Evolutionary conservation across 2,797 vertebrate species (phyloP).

Genomic region (Acestrorhynchus altus): DNA sequence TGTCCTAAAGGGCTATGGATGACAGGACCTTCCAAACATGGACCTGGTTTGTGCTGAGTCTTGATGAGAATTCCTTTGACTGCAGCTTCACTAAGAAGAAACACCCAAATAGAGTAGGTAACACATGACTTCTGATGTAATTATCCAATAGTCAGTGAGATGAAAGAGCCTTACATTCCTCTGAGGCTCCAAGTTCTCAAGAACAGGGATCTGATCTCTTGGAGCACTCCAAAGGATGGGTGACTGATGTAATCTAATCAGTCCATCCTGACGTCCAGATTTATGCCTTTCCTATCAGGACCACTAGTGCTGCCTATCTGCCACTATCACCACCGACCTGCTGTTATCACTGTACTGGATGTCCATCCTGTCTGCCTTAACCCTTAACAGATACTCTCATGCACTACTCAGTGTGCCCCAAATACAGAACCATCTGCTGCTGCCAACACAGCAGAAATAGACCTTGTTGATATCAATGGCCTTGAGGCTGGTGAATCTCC

Average conservation of each 20-base stretch:
- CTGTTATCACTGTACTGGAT: constrained; percentile 20
- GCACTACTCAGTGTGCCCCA: constrained; percentile 31
- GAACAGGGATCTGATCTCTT: constrained; percentile 35
- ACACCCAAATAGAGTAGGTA: constrained; percentile 13
- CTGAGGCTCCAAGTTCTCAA: constrained; percentile 33
- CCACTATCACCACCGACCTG: not conserved
- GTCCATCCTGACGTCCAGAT: constrained; percentile 33
- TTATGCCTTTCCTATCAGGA: constrained; percentile 40
- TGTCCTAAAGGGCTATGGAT: not conserved
- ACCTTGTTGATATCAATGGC: constrained; percentile 22
- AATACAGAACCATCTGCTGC: constrained; percentile 24
- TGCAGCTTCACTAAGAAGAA: not conserved
- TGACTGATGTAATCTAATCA: constrained; percentile 54
- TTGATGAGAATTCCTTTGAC: not conserved
- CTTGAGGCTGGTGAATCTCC: constrained; percentile 17
- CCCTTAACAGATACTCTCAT: constrained; percentile 18
- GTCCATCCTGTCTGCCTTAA: constrained; percentile 34
- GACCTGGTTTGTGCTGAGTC: not conserved
- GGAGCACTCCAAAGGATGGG: not conserved
- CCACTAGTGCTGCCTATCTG: not conserved
- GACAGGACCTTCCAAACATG: not conserved
- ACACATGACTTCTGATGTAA: constrained; percentile 44
- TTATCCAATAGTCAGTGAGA: constrained; percentile 49
- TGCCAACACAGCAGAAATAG: constrained; percentile 32
- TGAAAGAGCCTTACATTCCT: constrained; percentile 46